Base-by-base conservation (phyloP, 2,888 invertebrate species). In the Anagyrus pseudococci region DNA sequence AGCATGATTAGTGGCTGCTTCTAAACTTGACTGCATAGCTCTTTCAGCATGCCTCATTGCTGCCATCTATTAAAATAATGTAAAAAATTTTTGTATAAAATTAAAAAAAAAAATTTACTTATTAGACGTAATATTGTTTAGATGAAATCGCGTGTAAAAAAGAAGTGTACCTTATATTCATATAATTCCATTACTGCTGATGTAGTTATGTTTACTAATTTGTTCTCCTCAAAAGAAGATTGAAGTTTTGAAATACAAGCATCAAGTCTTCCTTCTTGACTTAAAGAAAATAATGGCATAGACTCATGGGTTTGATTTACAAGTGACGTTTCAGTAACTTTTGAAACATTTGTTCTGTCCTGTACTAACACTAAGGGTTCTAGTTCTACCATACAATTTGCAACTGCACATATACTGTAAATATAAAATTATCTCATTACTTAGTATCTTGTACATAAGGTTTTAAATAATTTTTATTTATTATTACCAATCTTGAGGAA, bases 101-200 rank as follows among this genome's bases (percentile, higher is more conserved):
- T 43, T n/a, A n/a, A n/a, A n/a, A n/a, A n/a, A 37, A 37, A 7
- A 44, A 17, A 2, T 7, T 44, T 44, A 2, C 17, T 10, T 17
- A 8, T 17, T 20, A 44, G 8, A 23, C 23, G 4, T 23, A 22
- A 25, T 47, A 47, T 49, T 22, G n/a, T 58, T 13, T 46, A 4
- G 3, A 10, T 22, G 19, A 37, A n/a, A n/a, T n/a, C n/a, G n/a
- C n/a, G n/a, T n/a, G n/a, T n/a, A n/a, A n/a, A n/a, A n/a, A 19
- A 57, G 29, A 57, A 48, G 37, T 46, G 15, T 33, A 77, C 79
- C 71, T 89, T 89, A 75, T 89, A 89, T 20, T 89, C 88, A 61
- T 89, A 90, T 65, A 90, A 73, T 75, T 90, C 90, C 86, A 90
- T 90, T 4, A 90, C 86, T 49, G 88, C 86, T 0, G 88, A 88